Conservation (phyloP, 2,113 vertebrate species). For the Sialia sialis region DNA sequence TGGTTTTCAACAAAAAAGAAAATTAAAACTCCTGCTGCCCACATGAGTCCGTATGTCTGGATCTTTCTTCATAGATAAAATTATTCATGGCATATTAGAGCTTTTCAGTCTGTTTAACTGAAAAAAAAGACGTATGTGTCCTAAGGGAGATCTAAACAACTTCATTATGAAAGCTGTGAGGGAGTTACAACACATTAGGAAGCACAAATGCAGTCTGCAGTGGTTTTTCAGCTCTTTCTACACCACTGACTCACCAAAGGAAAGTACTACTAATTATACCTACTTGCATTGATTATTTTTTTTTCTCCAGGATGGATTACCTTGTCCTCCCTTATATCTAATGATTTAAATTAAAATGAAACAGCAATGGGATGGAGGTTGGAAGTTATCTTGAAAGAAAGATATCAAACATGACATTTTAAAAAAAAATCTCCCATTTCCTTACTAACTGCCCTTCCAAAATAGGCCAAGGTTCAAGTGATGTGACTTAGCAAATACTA, state of each 20-base stretch:
- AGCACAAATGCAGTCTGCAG: neutral
- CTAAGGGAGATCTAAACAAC: conserved; percentile 9
- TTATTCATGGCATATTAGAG: conserved; percentile 10
- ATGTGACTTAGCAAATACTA: neutral
- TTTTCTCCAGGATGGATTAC: conserved; percentile 58
- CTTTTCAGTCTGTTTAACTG: neutral
- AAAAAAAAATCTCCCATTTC: neutral
- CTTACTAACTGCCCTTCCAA: conserved; percentile 10
- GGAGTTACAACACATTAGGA: neutral
- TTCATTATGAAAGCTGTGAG: conserved; percentile 8
- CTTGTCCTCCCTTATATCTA: conserved; percentile 54
- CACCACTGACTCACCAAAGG: neutral
- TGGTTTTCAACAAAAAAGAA: conserved; percentile 34
- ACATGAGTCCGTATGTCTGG: neutral
- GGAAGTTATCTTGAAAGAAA: conserved; percentile 58
- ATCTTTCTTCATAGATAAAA: conserved; percentile 13
- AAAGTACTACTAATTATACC: conserved; percentile 64
- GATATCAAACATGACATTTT: conserved; percentile 39
- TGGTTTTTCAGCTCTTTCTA: neutral
- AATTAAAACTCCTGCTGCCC: conserved; percentile 40
- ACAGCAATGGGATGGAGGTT: conserved; percentile 31
- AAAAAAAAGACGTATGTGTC: neutral
- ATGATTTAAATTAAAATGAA: conserved; percentile 59
- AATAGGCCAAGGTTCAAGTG: conserved; percentile 11
- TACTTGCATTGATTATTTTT: conserved; percentile 64